A percentile compares a stretch with the other conserved stretches of the same genome.
These are phyloP conservation scores for Ptiloglossa arizonensis DNA, from an alignment of 1,140 invertebrate species.

Conservation along the genomic window DNA sequence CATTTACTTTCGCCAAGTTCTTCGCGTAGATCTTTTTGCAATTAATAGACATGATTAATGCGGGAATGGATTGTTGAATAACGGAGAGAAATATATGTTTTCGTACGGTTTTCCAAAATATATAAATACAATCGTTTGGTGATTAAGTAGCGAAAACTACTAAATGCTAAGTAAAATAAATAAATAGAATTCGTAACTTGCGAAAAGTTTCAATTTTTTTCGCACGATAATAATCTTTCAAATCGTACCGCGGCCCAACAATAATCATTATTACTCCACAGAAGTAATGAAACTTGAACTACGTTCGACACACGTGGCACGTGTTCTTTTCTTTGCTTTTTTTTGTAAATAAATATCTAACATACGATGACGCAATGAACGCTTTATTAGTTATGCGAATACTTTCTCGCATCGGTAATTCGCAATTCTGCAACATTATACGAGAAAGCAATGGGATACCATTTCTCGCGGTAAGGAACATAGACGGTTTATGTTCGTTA, in stretches of 20 bases:
- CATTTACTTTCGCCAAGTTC: too few species aligned
- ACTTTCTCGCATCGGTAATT: conserved; percentile 43
- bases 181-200: background rate
- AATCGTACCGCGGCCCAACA: background rate
- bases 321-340: background rate
- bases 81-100: background rate
- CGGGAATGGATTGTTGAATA: background rate
- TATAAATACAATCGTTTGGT: too few species aligned
- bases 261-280: background rate
- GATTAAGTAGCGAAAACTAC: too few species aligned
- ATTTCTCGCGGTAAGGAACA: background rate
- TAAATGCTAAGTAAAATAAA: background rate
- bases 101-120: too few species aligned
- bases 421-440: conserved; percentile 28
- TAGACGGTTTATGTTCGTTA: background rate
- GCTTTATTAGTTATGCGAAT: conserved; percentile 26
- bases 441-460: conserved; percentile 39
- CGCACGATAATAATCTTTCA: background rate
- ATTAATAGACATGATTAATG: background rate
- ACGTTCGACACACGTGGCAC: background rate
- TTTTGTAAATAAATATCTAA: conserved; percentile 8
- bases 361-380: conserved; percentile 13
- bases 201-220: background rate
- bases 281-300: conserved; percentile 10
- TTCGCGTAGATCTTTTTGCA: background rate